Evolutionary conservation across 2,797 vertebrate genomes (phyloP), one percentile per base, ranked within the genome.

Genomic region (Novumbra hubbsi): DNA sequence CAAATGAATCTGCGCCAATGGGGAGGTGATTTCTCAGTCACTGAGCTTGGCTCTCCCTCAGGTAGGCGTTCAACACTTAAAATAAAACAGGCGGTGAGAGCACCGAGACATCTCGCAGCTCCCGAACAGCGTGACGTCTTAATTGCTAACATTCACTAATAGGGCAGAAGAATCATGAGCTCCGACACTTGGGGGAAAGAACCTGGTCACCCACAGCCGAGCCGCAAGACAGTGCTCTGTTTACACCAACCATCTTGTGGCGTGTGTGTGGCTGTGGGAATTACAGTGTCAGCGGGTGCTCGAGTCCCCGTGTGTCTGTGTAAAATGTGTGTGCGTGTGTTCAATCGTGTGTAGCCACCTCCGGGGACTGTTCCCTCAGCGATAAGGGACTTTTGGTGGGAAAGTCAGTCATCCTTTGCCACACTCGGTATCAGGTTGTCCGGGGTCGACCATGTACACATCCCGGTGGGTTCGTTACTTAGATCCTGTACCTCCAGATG

Each of bases 401-500:
- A 92, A 91, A 90, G 78, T 85, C 88, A 86, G 38, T 87, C 86
- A 86, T 71, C 75, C 80, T 78, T 79, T 41, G 85, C 79, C 69
- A 71, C 62, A 52, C 60, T 28, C 73, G 74, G 78, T 79, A 77
- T 75, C 79, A 83, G 79, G 77, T 81, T 71, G 79, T 70, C 69
- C 24, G 77, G 15, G 57, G 71, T 60, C 57, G 64, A 16, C 72
- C 50, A 45, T 76, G 75, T 80, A 82, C 84, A 79, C 79, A 86
- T 83, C 78, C 79, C 74, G 1, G 72, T 86, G 88, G 83, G 84
- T 87, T 89, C 83, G 88, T 87, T 84, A 92, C 87, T 86, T 87
- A 82, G 78, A 83, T 85, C 78, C 80, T 81, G 80, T 65, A 76
- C 82, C 60, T 78, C 49, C 68, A 76, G 73, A 81, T 79, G 71